Evolutionary conservation across 2,888 invertebrate species (phyloP).

Genomic region (Dione juno): DNA sequence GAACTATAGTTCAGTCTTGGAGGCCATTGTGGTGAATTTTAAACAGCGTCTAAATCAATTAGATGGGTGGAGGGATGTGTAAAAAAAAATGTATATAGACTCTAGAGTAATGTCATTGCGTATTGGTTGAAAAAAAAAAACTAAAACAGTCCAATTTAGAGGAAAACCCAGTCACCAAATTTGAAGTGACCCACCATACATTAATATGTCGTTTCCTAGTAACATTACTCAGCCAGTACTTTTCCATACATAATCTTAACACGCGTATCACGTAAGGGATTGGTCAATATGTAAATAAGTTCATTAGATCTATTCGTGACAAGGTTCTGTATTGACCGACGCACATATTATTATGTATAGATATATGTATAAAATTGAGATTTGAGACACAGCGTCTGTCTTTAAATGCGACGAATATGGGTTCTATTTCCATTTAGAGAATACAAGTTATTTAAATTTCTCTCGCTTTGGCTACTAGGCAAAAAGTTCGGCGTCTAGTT

Average conservation of each 20-base stretch:
- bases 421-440: neutral
- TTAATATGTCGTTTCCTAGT: neutral
- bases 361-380: too few relatives aligned
- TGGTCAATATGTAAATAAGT: conserved; percentile 41
- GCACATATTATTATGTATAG: conserved; percentile 12
- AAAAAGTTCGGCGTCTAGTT: too few relatives aligned
- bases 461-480: too few relatives aligned
- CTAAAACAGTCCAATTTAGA: too few relatives aligned
- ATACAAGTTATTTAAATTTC: too few relatives aligned
- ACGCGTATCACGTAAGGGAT: conserved; percentile 32
- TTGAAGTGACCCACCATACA: neutral
- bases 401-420: neutral
- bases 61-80: too few relatives aligned
- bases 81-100: too few relatives aligned
- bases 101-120: too few relatives aligned
- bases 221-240: conserved; percentile 1
- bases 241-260: conserved; percentile 14
- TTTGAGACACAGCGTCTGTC: neutral
- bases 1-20: too few relatives aligned
- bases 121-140: too few relatives aligned
- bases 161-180: neutral
- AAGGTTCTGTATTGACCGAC: conserved; percentile 27
- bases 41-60: too few relatives aligned
- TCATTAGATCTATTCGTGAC: conserved; percentile 37
- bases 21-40: too few relatives aligned